Evolutionary conservation across 2,888 invertebrate species (phyloP), one percentile per base, ranked within the genome.

Genomic region (Acrobasis consociella): DNA sequence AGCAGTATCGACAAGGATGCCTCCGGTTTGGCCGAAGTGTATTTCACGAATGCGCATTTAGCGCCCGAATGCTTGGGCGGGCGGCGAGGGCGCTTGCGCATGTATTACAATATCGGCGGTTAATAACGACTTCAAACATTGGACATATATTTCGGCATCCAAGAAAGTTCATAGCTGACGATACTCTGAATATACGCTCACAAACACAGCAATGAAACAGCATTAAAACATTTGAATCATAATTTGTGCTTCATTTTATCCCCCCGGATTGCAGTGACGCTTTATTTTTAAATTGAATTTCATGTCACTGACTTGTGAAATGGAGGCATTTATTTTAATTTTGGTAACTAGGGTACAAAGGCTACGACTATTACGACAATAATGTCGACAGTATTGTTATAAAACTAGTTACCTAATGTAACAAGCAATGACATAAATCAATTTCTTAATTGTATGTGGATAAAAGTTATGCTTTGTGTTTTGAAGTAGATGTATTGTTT

Each of bases 271-370:
- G 78, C 72, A 80, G 77, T 83, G 81, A 83, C 82, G 81, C 78
- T 81, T 83, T 79, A 82, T 82, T 86, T 84, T 85, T 86, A 83
- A 82, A 78, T 83, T 82, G 72, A 79, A 80, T 80, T 80, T 73
- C 80, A 82, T 82, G 89, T 89, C 89, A 90, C 77, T 88, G 90
- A 90, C 87, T 85, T 75, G 74, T 74, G 72, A 73, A 75, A 78
- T 72, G 70, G 67, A 78, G 77, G 77, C 66, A 74, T 70, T 73
- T 73, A 69, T 69, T 70, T 68, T 65, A 59, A 65, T 67, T 60
- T 38, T 31, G 56, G 60, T 64, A 61, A 62, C 52, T 22, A 58
- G 16, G 17, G 31, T 51, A 59, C 49, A 37, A 38, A n/a, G 22
- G 2, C 39, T 38, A 38, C 13, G 17, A 39, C 50, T 37, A 51